Evolutionary conservation across 2,888 invertebrate genomes (phyloP), one percentile per base, ranked within the genome.

Genomic region (Odontomyia ornata): DNA sequence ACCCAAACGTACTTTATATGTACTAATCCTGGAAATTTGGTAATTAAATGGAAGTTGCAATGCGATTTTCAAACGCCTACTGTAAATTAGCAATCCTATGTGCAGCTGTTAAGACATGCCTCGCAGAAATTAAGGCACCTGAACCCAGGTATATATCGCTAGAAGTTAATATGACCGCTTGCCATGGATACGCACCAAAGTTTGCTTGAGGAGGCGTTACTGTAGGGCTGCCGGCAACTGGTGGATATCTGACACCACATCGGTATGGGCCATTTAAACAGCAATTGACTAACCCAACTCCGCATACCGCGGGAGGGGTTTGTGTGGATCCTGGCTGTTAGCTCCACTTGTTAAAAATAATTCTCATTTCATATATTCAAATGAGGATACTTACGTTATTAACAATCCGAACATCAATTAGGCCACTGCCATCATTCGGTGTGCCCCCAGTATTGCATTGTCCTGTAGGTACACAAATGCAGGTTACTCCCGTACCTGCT

Each of bases 121-220:
- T 87, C n/a, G 88, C 87, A 81, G 91, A 90, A 62, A 94, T 89
- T 1, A 95, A 87, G 1, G 91, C 93, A 11, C 93, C 94, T 46
- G 93, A 92, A 27, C 93, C 93, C 56, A 93, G 86, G 82, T 91
- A 94, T 77, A 90, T 89, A 82, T 91, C 91, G 80, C 88, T 88
- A 47, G 85, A 88, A 1, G 90, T 89, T 27, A 92, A 83, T 67
- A 92, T 85, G 0, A 91, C 85, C 75, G 91, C 92, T 87, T 91
- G 91, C 93, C 93, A 94, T 1, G 93, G 93, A 85, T 90, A 93
- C 81, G 91, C 91, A 15, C 93, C 93, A 81, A 89, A 91, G 79
- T 87, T 88, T 11, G 93, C 90, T 84, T 90, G 89, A 0, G 91
- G 91, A 30, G 85, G 80, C 18, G 80, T 83, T 0, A 88, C 84